Evolutionary conservation across 2,888 invertebrate species (phyloP), one percentile per base, ranked within the genome.

Genomic region (Tetrapedia diversipes): DNA sequence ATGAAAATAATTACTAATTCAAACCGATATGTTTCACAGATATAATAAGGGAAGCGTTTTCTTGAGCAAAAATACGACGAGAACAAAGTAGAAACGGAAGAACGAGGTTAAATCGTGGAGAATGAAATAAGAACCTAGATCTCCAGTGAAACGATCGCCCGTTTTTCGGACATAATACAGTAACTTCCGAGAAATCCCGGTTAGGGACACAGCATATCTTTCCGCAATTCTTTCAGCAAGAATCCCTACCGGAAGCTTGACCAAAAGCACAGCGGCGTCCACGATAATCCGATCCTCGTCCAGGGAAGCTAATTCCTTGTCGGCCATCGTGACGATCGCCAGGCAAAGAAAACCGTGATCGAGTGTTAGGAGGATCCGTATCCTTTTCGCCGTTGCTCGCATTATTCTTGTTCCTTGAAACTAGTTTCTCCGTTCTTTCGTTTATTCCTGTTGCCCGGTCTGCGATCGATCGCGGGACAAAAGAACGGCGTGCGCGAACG

Each of bases 381-480:
- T 37, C 37, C 34, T 1, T 39, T 37, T 16, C 45, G 8, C 7
- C 32, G 7, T 32, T n/a, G n/a, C n/a, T 14, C 1, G 10, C 32
- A 54, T 73, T 51, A 41, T 67, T 34, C 61, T 67, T 73, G 34
- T 54, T 67, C 59, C 27, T 19, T 16, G 19, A 4, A 27, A 8
- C 49, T 27, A 14, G 16, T 24, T 24, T 47, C 24, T 49, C 16
- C 22, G 1, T 24, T 24, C 47, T 24, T 1, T 39, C 41, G n/a
- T 45, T 4, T 45, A 11, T 19, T 11, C n/a, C n/a, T 39, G 14
- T 34, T 24, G 47, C 32, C 32, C 32, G 32, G n/a, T 29, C 54
- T 16, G 1, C 73, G 67, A 72, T 73, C 72, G 66, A 67, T 72
- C 45, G 37, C 49, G 61, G 57, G 34, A 57, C 66, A 72, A 66